phyloP scores from a whole-genome alignment of 2,888 invertebrate species.

The Hydraecia micacea region DNA sequence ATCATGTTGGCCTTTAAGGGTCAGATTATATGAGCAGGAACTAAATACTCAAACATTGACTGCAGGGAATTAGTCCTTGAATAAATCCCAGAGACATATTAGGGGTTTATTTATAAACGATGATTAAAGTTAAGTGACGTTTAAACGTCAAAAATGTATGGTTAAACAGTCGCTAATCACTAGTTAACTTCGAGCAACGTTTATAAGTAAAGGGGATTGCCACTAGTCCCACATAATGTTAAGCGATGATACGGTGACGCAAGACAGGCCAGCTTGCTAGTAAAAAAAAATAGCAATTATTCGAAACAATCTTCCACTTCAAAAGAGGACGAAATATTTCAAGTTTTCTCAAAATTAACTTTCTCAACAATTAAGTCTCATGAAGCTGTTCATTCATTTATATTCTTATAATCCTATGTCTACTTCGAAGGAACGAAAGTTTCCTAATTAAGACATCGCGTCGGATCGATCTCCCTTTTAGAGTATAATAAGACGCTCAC shows the following conservation, averaged over 20 bases:
- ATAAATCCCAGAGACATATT: background rate
- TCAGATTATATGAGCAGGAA: background rate
- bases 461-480: conserved; percentile 20
- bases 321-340: background rate
- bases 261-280: background rate
- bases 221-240: background rate
- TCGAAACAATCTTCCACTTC: background rate
- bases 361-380: conserved; percentile 10
- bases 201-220: too few species aligned
- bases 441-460: conserved; percentile 38
- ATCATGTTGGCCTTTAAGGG: background rate
- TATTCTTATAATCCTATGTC: conserved; percentile 4
- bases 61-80: too few species aligned
- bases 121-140: too few species aligned
- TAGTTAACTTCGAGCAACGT: too few species aligned
- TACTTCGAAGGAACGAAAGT: conserved; percentile 18
- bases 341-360: conserved; percentile 7
- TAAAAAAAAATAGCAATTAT: background rate
- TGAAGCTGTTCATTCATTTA: conserved; percentile 3
- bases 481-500: conserved; percentile 23
- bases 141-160: too few species aligned
- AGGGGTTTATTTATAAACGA: too few species aligned
- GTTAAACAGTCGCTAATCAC: too few species aligned
- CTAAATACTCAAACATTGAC: background rate
- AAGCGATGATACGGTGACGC: background rate